Conservation (phyloP, 2,888 invertebrate genomes). For the Deladenus siricidicola region DNA sequence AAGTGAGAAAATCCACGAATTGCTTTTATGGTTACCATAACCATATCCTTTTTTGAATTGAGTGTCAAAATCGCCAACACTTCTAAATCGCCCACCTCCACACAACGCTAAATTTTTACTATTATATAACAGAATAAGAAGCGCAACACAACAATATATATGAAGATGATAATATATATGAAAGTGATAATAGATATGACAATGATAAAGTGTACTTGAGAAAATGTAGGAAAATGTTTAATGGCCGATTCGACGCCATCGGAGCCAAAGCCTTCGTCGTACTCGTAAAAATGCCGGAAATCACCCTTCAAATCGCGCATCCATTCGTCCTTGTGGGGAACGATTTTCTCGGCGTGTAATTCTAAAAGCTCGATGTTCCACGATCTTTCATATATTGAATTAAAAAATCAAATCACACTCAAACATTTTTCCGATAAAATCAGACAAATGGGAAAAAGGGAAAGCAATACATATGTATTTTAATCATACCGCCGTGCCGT, state of each 20-base stretch:
- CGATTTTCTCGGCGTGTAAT: slow-evolving; percentile 47
- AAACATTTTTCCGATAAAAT: no score
- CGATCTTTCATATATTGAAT: not conserved
- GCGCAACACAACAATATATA: no score
- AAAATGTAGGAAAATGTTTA: slow-evolving; percentile 3
- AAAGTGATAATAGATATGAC: no score
- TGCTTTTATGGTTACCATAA: slow-evolving; percentile 50
- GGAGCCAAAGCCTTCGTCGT: not conserved
- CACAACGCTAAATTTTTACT: no score
- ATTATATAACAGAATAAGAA: no score
- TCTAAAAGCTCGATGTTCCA: slow-evolving; percentile 35
- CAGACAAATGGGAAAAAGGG: no score
- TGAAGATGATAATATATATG: no score
- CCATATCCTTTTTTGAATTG: slow-evolving; percentile 44
- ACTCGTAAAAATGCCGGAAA: slow-evolving; percentile 24
- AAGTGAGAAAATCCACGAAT: slow-evolving; percentile 35
- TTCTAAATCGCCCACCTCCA: slow-evolving; percentile 25
- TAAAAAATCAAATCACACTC: no score
- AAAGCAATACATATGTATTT: no score
- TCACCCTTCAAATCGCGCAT: slow-evolving; percentile 29
- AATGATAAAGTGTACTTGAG: not conserved
- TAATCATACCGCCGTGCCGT: slow-evolving; percentile 46
- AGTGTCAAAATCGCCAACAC: slow-evolving; percentile 48
- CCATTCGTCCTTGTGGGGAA: slow-evolving; percentile 51
- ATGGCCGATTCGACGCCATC: not conserved